Conservation (phyloP, 2,888 invertebrate genomes). For the Ectropis crepuscularia region DNA sequence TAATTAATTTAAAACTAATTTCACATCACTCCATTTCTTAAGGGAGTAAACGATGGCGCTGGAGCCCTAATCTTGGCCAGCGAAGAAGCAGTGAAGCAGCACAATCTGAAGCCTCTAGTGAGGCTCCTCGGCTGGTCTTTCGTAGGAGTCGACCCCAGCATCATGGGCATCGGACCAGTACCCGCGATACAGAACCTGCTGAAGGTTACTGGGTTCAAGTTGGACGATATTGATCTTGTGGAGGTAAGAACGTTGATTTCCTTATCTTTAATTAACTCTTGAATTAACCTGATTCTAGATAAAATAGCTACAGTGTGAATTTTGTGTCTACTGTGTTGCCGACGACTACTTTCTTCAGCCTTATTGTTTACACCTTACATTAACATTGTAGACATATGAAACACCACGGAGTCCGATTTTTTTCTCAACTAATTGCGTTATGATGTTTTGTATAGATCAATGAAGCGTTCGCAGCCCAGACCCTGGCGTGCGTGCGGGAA, state of each 20-base stretch:
- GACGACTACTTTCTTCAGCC: background rate
- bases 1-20: background rate
- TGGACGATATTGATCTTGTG: conserved; percentile 95
- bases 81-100: conserved; percentile 91
- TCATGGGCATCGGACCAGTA: conserved; percentile 99
- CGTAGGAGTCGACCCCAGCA: conserved; percentile 96
- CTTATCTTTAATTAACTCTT: too few relatives aligned
- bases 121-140: conserved; percentile 93
- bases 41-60: conserved; percentile 98
- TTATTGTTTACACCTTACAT: conserved; percentile 84
- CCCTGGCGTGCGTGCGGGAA: conserved; percentile 94
- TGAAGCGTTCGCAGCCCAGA: conserved; percentile 98
- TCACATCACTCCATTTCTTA: conserved; percentile 22
- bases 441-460: conserved; percentile 88
- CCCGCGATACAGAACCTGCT: conserved; percentile 95
- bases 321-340: too few relatives aligned
- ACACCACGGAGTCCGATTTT: too few relatives aligned
- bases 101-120: conserved; percentile 92
- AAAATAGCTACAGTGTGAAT: background rate
- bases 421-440: too few relatives aligned
- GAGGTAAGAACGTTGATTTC: conserved; percentile 85
- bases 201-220: conserved; percentile 88
- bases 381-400: too few relatives aligned
- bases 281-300: too few relatives aligned
- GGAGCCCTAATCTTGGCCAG: conserved; percentile 95